A percentile compares a stretch with the other conserved stretches of the same genome.
phyloP scores from a whole-genome alignment of 2,797 vertebrate genomes.

The Euphonia xanthogaster region DNA sequence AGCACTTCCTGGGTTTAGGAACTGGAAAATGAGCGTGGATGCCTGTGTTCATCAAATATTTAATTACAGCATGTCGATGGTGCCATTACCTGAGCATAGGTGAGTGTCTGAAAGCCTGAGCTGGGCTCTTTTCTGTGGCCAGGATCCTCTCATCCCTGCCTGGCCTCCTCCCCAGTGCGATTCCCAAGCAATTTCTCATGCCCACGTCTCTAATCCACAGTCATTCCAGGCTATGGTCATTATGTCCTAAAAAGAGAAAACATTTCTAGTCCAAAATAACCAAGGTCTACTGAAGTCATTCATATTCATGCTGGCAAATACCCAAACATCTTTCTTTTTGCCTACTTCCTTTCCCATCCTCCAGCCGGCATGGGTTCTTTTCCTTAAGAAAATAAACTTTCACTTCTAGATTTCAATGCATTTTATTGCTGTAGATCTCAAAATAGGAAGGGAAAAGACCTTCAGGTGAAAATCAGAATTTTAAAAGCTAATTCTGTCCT shows the following conservation, averaged over 20 bases:
- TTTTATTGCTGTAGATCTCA: not conserved
- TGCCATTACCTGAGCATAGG: not conserved
- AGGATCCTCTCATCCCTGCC: not conserved
- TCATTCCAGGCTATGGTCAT: not conserved
- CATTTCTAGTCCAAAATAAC: not conserved
- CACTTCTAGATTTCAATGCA: not conserved
- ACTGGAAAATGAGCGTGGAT: not conserved
- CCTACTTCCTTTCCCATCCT: constrained; percentile 33
- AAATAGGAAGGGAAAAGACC: not conserved
- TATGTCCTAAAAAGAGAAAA: not conserved
- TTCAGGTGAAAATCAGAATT: not conserved
- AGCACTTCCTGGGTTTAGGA: not conserved
- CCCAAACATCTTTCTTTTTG: not conserved
- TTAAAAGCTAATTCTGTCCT: not conserved
- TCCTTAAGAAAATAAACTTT: constrained; percentile 8
- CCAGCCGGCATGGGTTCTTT: not conserved
- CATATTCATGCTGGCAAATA: not conserved
- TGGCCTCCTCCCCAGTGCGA: not conserved
- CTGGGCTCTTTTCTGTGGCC: not conserved
- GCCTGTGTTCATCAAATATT: not conserved
- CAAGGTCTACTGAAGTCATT: not conserved
- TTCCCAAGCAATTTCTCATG: not conserved
- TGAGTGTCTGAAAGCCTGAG: not conserved
- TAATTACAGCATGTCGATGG: not conserved
- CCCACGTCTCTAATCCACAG: not conserved